Evolutionary conservation across 2,113 vertebrate species (phyloP).

Genomic region (Hydrolagus affinis): DNA sequence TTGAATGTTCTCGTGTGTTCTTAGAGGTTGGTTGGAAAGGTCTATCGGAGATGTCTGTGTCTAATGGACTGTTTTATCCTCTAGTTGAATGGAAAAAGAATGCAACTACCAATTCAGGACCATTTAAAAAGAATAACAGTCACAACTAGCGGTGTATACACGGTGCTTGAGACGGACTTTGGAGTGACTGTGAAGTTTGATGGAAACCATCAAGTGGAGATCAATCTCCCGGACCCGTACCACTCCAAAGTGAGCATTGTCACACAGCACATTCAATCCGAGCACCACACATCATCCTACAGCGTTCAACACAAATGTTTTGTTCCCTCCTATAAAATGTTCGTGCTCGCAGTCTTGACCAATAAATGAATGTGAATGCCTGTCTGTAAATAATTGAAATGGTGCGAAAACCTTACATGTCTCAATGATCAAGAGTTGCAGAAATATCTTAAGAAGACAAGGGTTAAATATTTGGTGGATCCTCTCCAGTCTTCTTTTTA

Average conservation of each 20-base stretch:
- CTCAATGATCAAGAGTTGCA: too few species aligned
- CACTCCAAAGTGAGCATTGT: conserved; percentile 63
- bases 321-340: too few species aligned
- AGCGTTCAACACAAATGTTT: too few species aligned
- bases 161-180: conserved; percentile 68
- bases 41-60: background rate
- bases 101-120: conserved; percentile 56
- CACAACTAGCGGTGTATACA: conserved; percentile 64
- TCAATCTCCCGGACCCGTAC: conserved; percentile 70
- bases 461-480: background rate
- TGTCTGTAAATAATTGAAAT: too few species aligned
- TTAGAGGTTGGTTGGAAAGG: background rate
- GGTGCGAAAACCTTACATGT: too few species aligned
- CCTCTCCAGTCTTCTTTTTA: background rate
- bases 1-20: too few species aligned
- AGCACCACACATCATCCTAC: too few species aligned
- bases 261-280: too few species aligned
- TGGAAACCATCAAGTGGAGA: conserved; percentile 70
- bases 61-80: background rate
- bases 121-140: conserved; percentile 47
- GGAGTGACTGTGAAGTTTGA: conserved; percentile 75
- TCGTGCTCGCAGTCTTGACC: too few species aligned
- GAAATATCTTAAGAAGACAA: too few species aligned
- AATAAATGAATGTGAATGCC: too few species aligned
- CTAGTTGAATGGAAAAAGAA: conserved; percentile 45